A percentile compares a stretch with the other conserved stretches of the same genome.
phyloP scores from a whole-genome alignment of 2,888 invertebrate genomes.

The Strigamia crassipes region DNA sequence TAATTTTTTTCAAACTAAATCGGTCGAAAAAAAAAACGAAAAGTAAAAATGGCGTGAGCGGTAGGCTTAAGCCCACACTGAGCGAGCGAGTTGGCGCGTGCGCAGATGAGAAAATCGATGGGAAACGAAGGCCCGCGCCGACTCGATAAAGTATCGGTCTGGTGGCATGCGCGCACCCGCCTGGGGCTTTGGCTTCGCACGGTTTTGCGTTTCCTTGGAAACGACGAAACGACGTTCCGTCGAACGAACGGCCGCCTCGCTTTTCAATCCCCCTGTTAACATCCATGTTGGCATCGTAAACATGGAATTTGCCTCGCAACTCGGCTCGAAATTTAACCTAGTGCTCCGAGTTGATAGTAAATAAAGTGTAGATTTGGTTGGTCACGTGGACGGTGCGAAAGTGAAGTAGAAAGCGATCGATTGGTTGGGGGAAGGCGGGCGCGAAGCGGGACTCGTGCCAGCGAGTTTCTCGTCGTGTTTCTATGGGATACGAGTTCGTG shows the following conservation, averaged over 20 bases:
- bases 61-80: neutral
- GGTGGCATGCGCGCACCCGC: neutral
- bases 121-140: neutral
- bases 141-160: slow-evolving; percentile 30
- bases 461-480: slow-evolving; percentile 22
- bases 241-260: no score
- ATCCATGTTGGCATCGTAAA: no score
- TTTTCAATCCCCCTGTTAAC: no score
- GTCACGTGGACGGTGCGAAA: neutral
- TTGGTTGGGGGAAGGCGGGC: neutral
- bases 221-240: neutral
- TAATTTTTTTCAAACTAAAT: neutral
- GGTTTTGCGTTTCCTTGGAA: neutral
- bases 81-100: neutral
- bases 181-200: neutral
- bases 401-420: neutral
- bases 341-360: no score
- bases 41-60: no score
- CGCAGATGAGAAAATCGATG: slow-evolving; percentile 7
- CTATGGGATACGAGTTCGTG: neutral
- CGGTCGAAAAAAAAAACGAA: neutral
- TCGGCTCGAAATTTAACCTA: no score
- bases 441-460: neutral
- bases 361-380: neutral
- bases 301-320: no score